phyloP scores from a whole-genome alignment of 2,888 invertebrate species.

The Thera obeliscata region DNA sequence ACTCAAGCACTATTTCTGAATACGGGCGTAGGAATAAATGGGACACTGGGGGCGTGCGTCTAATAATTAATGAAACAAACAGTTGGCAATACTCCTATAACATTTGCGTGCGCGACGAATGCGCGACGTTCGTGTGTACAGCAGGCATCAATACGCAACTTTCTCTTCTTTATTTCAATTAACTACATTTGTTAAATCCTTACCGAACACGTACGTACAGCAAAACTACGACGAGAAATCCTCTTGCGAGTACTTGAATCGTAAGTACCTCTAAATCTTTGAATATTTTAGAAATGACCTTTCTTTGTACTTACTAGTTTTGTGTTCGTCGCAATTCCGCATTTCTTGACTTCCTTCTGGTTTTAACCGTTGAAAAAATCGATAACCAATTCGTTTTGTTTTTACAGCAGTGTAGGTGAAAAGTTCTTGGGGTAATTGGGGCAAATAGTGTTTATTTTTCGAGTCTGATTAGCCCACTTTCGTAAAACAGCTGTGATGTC shows the following conservation, averaged over 20 bases:
- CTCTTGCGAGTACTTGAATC: conserved; percentile 31
- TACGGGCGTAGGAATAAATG: no score
- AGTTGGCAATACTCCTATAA: no score
- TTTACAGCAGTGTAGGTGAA: conserved; percentile 19
- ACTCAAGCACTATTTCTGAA: no score
- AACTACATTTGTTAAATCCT: conserved; percentile 33
- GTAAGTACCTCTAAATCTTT: conserved; percentile 51
- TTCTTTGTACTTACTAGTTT: conserved; percentile 60
- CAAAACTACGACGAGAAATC: conserved; percentile 34
- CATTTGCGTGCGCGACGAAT: no score
- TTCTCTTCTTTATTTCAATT: conserved; percentile 50
- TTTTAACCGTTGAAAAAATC: conserved; percentile 9
- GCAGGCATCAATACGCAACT: conserved; percentile 43
- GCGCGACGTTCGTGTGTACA: no score
- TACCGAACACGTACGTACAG: conserved; percentile 31
- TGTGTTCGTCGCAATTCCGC: conserved; percentile 58
- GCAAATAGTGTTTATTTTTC: conserved; percentile 39
- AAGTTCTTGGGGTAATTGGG: conserved; percentile 15
- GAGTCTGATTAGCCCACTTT: conserved; percentile 59
- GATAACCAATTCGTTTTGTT: conserved; percentile 8
- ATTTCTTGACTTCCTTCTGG: conserved; percentile 13
- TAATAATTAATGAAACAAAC: no score
- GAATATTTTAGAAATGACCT: conserved; percentile 58
- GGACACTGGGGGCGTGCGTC: no score
- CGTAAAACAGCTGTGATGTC: conserved; percentile 74